Base-by-base conservation (phyloP, 2,888 invertebrate species). In the Prosopocoilus inquinatus region DNA sequence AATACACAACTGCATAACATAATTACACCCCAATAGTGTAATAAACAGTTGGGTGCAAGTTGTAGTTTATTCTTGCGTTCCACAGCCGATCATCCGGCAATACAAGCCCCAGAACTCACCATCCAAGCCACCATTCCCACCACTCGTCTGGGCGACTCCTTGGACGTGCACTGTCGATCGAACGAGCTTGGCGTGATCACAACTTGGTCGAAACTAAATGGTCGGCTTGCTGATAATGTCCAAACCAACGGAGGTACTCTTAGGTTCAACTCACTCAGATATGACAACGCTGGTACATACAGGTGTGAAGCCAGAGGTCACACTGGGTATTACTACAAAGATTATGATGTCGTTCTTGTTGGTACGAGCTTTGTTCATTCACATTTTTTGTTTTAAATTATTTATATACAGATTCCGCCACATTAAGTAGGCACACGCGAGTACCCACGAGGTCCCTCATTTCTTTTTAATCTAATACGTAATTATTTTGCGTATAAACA, bases 211-310 rank as follows among this genome's bases (percentile, higher is more conserved):
- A 85, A 84, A 71, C 75, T 81, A 2, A 78, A 79, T 11, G 81
- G 81, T 28, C 69, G 73, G 15, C 70, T 89, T 13, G 85, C 84
- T 0, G 70, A 78, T 47, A 85, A 87, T 67, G 81, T 86, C 50
- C 78, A 80, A 58, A 81, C 81, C 15, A 77, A 79, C 41, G 85
- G 82, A 16, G 74, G 82, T 47, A 68, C 64, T 28, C 72, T 90
- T 41, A 79, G 84, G 59, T 81, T 90, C 47, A 75, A 74, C 2
- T 79, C 81, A 59, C 81, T 88, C 1, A 75, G 78, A 51, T 75
- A 80, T 2, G 82, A 82, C 52, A 87, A 91, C 73, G 82, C 82
- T 28, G 90, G 89, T 39, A 75, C 80, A 4, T 91, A 91, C 71
- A 78, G 83, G 39, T 91, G 91, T 69, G 82, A 82, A 54, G 88